Evolutionary conservation across 2,888 invertebrate species (phyloP).

Genomic region (Phrixothrix hirtus): DNA sequence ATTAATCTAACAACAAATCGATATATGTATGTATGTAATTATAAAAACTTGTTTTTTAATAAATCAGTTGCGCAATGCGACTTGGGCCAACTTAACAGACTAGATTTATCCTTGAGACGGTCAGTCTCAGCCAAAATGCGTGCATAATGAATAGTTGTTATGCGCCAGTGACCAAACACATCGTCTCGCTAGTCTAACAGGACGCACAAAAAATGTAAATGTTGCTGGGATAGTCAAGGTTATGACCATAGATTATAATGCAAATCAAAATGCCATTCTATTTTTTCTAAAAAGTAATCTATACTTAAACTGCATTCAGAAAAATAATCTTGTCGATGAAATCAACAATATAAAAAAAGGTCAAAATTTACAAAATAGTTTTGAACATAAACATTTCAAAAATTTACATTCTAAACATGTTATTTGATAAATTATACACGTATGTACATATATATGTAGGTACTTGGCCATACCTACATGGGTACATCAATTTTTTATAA

Average conservation of each 20-base stretch:
- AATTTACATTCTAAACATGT: too few relatives aligned
- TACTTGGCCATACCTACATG: too few relatives aligned
- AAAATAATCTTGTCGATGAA: too few relatives aligned
- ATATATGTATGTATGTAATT: not conserved
- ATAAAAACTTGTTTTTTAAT: constrained; percentile 21
- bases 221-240: constrained; percentile 47
- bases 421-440: too few relatives aligned
- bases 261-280: not conserved
- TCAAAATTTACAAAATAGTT: too few relatives aligned
- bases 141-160: constrained; percentile 54
- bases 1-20: too few relatives aligned
- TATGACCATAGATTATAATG: constrained; percentile 25
- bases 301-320: too few relatives aligned
- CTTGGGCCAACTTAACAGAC: constrained; percentile 41
- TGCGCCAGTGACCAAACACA: constrained; percentile 53
- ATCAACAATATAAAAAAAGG: too few relatives aligned
- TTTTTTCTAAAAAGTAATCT: not conserved
- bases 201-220: constrained; percentile 51
- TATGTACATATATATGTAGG: too few relatives aligned
- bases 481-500: too few relatives aligned
- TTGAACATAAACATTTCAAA: too few relatives aligned
- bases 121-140: constrained; percentile 52
- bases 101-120: constrained; percentile 55
- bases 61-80: constrained; percentile 22
- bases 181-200: constrained; percentile 37